Percentiles rank a stretch among this genome's conserved stretches.
Conservation (phyloP, 2,797 vertebrate species). For the Fratercula arctica region DNA sequence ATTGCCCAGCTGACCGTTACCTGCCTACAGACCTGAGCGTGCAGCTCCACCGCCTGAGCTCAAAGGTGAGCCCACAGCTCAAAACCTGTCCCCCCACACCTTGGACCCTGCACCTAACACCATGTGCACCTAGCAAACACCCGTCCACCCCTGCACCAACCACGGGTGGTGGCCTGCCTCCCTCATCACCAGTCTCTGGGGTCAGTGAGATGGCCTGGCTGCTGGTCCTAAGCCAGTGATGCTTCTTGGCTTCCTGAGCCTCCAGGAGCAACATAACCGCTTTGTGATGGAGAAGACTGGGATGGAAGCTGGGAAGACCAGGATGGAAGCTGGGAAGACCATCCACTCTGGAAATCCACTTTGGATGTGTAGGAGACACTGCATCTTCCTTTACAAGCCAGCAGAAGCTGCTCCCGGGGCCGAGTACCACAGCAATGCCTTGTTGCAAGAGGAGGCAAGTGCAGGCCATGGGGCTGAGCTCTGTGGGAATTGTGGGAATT, state of each 20-base stretch:
- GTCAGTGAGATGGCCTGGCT: fast-evolving
- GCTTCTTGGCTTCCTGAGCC: background rate
- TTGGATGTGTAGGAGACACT: background rate
- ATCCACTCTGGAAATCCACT: background rate
- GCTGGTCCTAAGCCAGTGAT: background rate
- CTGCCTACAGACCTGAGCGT: background rate
- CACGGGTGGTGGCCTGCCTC: background rate
- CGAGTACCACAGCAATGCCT: background rate
- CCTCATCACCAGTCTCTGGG: too few relatives aligned
- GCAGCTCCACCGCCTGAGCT: background rate
- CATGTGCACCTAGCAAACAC: background rate
- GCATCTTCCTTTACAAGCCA: background rate
- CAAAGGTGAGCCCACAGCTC: background rate
- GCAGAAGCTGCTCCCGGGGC: background rate
- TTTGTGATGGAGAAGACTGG: background rate
- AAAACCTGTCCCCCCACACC: background rate
- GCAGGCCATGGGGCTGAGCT: background rate
- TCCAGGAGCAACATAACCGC: background rate
- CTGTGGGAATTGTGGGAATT: background rate
- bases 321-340: background rate
- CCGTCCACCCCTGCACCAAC: background rate
- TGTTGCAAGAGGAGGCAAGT: conserved; percentile 1
- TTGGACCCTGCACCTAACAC: too few relatives aligned
- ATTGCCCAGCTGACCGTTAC: background rate
- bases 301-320: background rate